A percentile compares a stretch with the other conserved stretches of the same genome.
Conservation (phyloP, 2,797 vertebrate species). For the Rhabdomys pumilio region DNA sequence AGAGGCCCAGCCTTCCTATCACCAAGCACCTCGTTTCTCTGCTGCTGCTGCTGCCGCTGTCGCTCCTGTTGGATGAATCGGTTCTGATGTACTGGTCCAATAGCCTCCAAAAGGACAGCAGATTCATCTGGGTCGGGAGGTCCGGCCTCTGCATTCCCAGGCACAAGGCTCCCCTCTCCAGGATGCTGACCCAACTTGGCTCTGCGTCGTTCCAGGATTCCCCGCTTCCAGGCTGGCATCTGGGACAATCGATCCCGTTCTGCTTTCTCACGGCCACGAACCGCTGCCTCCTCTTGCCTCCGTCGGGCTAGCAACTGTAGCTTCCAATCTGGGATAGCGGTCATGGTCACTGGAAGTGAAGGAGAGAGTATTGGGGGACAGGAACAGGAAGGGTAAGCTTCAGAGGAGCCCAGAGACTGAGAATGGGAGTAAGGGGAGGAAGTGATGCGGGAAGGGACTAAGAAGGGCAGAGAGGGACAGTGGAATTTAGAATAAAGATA, state of each 20-base stretch:
- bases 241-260: conserved; percentile 93
- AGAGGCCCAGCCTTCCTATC: conserved; percentile 85
- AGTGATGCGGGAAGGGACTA: neutral
- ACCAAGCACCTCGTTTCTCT: conserved; percentile 82
- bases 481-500: neutral
- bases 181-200: conserved; percentile 90
- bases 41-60: conserved; percentile 74
- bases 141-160: conserved; percentile 82
- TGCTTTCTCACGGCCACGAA: conserved; percentile 91
- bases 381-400: conserved; percentile 40
- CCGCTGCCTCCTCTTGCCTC: conserved; percentile 93
- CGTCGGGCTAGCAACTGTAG: conserved; percentile 94
- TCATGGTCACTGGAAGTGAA: conserved; percentile 66
- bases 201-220: conserved; percentile 93
- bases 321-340: conserved; percentile 93
- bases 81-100: conserved; percentile 92
- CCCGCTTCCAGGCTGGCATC: conserved; percentile 96
- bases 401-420: neutral
- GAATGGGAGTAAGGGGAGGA: neutral
- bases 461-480: neutral
- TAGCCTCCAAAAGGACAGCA: conserved; percentile 92
- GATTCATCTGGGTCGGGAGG: conserved; percentile 80
- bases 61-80: conserved; percentile 92
- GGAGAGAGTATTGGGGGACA: conserved; percentile 8
- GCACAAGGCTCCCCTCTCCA: conserved; percentile 81